Base-by-base conservation (phyloP, 2,113 vertebrate species). In the Hippopotamus amphibius region DNA sequence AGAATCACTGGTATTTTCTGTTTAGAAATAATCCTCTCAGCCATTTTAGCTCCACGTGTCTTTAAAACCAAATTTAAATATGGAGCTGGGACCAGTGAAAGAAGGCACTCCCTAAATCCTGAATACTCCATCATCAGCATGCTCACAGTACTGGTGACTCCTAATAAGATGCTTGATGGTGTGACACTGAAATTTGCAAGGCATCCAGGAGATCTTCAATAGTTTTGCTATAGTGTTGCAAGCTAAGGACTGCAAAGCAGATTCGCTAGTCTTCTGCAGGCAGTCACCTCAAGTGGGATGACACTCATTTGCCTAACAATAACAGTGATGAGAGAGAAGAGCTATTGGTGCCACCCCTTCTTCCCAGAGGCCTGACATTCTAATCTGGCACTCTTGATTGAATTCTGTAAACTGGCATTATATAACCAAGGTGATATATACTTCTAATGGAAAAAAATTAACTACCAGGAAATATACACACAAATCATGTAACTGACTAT, bases 301-400 rank as follows among this genome's bases (percentile, higher is more conserved):
- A 77, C 74, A 96, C 61, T 94, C 92, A 96, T 97, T 82, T 97
- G 88, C 93, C 72, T 96, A 69, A 96, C 91, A 97, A 80, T 96
- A 93, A 95, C 88, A 50, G 83, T 90, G 95, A 91, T 65, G 80
- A 96, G 97, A 87, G 43, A 88, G 43, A 71, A 96, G 37, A 43
- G 61, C 59, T 77, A 24, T 21, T 41, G n/a, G 48, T 82, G n/a
- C 96, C n/a, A 65, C 86, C 76, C 77, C 55, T 66, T 26, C 87
- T 83, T 6, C 7, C 94, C 1, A 22, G 43, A 33, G 65, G 84
- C 48, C 91, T 87, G 87, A 95, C 53, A 76, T 12, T 50, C 19
- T 80, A n/a, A 88, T 66, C 22, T 22, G 66, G 46, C n/a, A 87
- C 13, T 87, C 46, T 41, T 87, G 86, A 96, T 33, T 97, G 72